phyloP scores from a whole-genome alignment of 2,113 vertebrate species.

The Ploceus nigricollis region DNA sequence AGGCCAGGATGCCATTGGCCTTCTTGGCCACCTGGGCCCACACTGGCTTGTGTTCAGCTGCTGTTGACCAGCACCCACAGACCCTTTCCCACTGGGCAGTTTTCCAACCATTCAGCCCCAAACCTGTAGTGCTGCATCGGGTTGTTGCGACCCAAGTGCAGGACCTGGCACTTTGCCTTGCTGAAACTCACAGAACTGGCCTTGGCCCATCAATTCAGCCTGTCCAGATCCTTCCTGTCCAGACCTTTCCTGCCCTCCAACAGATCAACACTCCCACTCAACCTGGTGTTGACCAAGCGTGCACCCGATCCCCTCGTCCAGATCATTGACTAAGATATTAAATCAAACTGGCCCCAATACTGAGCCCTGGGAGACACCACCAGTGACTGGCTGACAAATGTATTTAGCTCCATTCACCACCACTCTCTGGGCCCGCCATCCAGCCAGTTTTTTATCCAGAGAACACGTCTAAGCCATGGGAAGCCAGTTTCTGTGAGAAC shows the following conservation, averaged over 20 bases:
- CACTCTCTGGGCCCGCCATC: fast-evolving
- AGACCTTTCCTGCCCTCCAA: background rate
- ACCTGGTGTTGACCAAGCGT: fast-evolving
- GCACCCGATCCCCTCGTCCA: background rate
- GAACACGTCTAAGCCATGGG: background rate
- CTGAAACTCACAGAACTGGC: background rate
- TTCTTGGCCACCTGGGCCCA: background rate
- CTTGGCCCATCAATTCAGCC: background rate
- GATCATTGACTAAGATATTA: background rate
- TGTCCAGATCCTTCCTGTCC: background rate
- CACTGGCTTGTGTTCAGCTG: background rate
- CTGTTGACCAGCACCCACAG: background rate
- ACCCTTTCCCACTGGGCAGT: background rate
- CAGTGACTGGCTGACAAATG: background rate
- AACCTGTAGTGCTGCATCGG: background rate
- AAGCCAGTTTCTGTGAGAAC: background rate
- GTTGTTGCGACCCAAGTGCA: background rate
- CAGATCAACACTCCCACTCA: background rate
- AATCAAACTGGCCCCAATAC: background rate
- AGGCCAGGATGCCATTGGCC: background rate
- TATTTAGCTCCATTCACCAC: background rate
- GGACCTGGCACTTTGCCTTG: background rate
- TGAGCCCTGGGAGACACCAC: background rate
- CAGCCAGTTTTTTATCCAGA: background rate
- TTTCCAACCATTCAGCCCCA: background rate